These are phyloP conservation scores for Catostomus latipinnis DNA, from an alignment of 2,797 vertebrate genomes.

Conservation along the genomic window DNA sequence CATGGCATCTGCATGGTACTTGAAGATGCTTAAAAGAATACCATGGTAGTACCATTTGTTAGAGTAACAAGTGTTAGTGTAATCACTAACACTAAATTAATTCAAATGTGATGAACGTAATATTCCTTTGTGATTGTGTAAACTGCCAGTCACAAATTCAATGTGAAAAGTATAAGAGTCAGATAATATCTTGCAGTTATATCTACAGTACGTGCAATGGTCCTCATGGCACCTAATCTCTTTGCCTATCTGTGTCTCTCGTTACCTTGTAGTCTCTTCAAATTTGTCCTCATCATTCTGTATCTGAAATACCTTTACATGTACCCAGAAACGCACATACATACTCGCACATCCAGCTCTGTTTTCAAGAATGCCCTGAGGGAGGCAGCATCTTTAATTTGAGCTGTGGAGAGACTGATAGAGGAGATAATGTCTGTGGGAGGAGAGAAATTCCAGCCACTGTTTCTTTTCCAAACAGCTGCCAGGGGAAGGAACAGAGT, in stretches of 20 bases:
- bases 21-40: background rate
- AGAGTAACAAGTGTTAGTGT: background rate
- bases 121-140: background rate
- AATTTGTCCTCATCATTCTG: slow-evolving; percentile 5
- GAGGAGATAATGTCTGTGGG: slow-evolving; percentile 51
- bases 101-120: background rate
- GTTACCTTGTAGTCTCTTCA: slow-evolving; percentile 1
- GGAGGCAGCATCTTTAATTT: slow-evolving; percentile 47
- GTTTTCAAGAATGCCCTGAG: slow-evolving; percentile 30
- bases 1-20: background rate
- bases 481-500: slow-evolving; percentile 44
- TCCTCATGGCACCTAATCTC: background rate
- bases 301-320: background rate
- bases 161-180: background rate
- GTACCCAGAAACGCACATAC: background rate
- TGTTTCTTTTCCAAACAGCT: slow-evolving; percentile 46
- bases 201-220: background rate
- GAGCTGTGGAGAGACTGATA: slow-evolving; percentile 31
- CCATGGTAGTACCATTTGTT: background rate
- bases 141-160: background rate
- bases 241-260: background rate
- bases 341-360: slow-evolving; percentile 25
- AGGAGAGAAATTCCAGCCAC: slow-evolving; percentile 52
- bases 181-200: background rate
- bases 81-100: background rate